A percentile compares a stretch with the other conserved stretches of the same genome.
Conservation (phyloP, 2,888 invertebrate genomes). For the Drosophila cognata region DNA sequence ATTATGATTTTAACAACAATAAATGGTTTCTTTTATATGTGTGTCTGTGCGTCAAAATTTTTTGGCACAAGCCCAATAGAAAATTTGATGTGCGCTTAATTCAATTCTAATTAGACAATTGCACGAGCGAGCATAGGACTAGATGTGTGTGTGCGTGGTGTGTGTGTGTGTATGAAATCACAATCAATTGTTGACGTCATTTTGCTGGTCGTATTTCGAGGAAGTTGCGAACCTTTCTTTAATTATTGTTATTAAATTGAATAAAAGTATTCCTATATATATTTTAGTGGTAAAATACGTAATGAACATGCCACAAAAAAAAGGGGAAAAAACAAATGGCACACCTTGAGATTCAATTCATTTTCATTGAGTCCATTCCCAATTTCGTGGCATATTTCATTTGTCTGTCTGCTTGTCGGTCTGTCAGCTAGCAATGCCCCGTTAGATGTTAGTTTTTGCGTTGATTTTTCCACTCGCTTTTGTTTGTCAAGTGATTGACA, state of each 20-base stretch:
- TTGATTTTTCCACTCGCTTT: slow-evolving; percentile 46
- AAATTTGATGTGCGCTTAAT: slow-evolving; percentile 57
- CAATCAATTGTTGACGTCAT: slow-evolving; percentile 63
- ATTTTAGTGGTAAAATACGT: background rate
- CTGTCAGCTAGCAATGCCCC: slow-evolving; percentile 30
- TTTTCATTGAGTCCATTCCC: slow-evolving; percentile 26
- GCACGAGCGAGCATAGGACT: slow-evolving; percentile 24
- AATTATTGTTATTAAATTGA: background rate
- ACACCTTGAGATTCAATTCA: slow-evolving; percentile 37
- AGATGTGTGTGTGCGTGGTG: slow-evolving; percentile 5
- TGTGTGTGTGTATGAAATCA: slow-evolving; percentile 19
- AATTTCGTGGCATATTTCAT: slow-evolving; percentile 22
- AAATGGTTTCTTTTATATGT: slow-evolving; percentile 38
- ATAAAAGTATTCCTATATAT: slow-evolving; percentile 1
- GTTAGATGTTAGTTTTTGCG: slow-evolving; percentile 48
- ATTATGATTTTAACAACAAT: slow-evolving; percentile 65
- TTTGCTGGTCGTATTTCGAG: slow-evolving; percentile 12
- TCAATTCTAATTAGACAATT: slow-evolving; percentile 74
- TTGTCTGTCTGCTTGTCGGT: background rate
- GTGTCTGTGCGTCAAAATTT: slow-evolving; percentile 10
- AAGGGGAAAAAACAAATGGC: slow-evolving; percentile 5
- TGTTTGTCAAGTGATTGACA: slow-evolving; percentile 71
- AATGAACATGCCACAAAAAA: background rate
- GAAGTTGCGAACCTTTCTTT: slow-evolving; percentile 22
- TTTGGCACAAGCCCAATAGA: slow-evolving; percentile 41